Evolutionary conservation across 2,888 invertebrate species (phyloP).

Genomic region (Drosophila buzzatii): DNA sequence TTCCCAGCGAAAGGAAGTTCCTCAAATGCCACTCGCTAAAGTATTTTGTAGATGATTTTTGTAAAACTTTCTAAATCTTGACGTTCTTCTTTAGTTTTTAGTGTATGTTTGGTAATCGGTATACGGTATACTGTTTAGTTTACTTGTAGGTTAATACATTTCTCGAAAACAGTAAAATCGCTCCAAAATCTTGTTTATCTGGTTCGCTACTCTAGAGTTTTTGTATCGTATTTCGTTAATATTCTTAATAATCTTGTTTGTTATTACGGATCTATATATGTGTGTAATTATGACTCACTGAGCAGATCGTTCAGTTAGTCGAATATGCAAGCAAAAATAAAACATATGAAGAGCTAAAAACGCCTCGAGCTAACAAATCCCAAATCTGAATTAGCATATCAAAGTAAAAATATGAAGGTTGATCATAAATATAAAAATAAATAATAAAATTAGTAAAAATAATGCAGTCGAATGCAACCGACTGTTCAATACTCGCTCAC

Average conservation of each 20-base stretch:
- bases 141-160: slow-evolving; percentile 62
- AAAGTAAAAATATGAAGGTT: neutral
- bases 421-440: neutral
- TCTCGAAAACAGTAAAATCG: slow-evolving; percentile 82
- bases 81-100: slow-evolving; percentile 20
- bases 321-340: slow-evolving; percentile 11
- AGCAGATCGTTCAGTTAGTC: slow-evolving; percentile 51
- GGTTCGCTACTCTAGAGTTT: slow-evolving; percentile 66
- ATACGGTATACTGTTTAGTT: slow-evolving; percentile 15
- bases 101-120: slow-evolving; percentile 6
- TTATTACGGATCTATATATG: slow-evolving; percentile 20
- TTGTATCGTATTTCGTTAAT: slow-evolving; percentile 16
- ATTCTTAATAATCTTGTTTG: slow-evolving; percentile 7
- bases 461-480: neutral
- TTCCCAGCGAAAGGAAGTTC: slow-evolving; percentile 20
- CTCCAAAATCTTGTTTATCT: slow-evolving; percentile 79
- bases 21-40: slow-evolving; percentile 4
- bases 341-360: neutral
- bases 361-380: slow-evolving; percentile 7
- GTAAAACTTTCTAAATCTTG: slow-evolving; percentile 76
- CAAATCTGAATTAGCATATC: slow-evolving; percentile 16
- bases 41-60: slow-evolving; percentile 48
- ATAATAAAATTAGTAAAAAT: slow-evolving; percentile 3
- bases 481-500: neutral
- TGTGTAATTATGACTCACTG: slow-evolving; percentile 28